phyloP scores from a whole-genome alignment of 2,888 invertebrate species.

The Hedychridium roseum region DNA sequence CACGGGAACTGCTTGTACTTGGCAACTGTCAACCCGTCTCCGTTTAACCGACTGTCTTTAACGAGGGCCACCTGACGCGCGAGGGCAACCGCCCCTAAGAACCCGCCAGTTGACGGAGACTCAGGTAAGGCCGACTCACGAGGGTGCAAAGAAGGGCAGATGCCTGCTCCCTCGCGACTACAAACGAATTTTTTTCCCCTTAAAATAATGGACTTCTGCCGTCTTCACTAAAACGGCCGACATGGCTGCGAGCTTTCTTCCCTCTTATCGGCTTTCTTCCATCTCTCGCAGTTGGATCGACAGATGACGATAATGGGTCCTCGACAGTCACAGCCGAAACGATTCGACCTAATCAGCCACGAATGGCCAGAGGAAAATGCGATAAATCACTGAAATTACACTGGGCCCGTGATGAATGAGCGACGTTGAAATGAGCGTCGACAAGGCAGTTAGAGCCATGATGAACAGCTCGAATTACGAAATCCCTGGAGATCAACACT shows the following conservation, averaged over 20 bases:
- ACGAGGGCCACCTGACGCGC: constrained; percentile 58
- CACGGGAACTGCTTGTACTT: constrained; percentile 17
- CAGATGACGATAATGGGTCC: no score
- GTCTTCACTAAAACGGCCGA: no score
- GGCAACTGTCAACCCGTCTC: constrained; percentile 39
- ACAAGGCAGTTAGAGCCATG: no score
- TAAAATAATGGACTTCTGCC: no score
- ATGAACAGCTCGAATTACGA: no score
- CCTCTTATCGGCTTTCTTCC: constrained; percentile 16
- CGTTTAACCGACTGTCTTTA: constrained; percentile 32
- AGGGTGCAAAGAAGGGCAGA: constrained; percentile 45
- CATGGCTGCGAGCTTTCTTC: constrained; percentile 1
- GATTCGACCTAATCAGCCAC: no score
- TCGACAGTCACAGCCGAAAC: no score
- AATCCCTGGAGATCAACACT: no score
- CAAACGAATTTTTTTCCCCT: constrained; percentile 34
- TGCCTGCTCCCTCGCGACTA: constrained; percentile 40
- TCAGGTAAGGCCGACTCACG: constrained; percentile 19
- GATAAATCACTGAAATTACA: no score
- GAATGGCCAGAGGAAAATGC: no score
- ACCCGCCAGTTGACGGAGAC: constrained; percentile 43
- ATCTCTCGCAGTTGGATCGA: constrained; percentile 22
- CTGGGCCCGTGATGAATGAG: no score
- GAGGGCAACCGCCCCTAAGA: constrained; percentile 54
- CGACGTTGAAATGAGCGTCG: no score